Evolutionary conservation across 2,113 vertebrate genomes (phyloP).

Genomic region (Steatornis caripensis): DNA sequence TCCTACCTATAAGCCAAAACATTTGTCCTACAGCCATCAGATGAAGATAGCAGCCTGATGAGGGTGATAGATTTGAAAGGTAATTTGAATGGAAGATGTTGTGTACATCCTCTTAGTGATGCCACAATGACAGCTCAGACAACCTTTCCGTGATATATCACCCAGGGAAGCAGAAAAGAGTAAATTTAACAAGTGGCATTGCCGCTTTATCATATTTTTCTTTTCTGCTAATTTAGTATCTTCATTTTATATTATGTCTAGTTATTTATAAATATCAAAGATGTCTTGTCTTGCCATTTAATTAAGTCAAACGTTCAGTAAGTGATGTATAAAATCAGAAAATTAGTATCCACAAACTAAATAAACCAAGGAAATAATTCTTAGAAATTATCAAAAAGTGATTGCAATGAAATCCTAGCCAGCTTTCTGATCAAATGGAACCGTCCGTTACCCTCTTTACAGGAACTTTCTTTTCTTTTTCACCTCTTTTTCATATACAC

Average conservation of each 20-base stretch:
- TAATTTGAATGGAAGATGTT: slow-evolving; percentile 62
- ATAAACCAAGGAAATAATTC: not conserved
- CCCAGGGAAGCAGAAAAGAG: not conserved
- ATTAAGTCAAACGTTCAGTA: not conserved
- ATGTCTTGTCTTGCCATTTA: not conserved
- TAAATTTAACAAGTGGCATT: slow-evolving; percentile 64
- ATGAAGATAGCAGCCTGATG: slow-evolving; percentile 45
- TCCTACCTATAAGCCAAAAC: slow-evolving; percentile 49
- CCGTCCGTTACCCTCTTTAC: not conserved
- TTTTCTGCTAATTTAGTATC: slow-evolving; percentile 22
- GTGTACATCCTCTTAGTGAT: slow-evolving; percentile 50
- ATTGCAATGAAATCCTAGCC: not conserved
- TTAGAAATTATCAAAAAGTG: not conserved
- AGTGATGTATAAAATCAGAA: not conserved
- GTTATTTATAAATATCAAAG: slow-evolving; percentile 16
- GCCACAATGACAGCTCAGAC: slow-evolving; percentile 49
- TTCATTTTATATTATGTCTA: not conserved
- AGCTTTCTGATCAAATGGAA: not conserved
- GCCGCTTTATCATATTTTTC: slow-evolving; percentile 20
- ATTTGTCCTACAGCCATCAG: slow-evolving; percentile 51
- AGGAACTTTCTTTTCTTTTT: not conserved
- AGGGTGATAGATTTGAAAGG: slow-evolving; percentile 58
- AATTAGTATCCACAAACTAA: not conserved
- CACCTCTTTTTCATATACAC: not conserved
- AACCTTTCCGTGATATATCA: slow-evolving; percentile 41